These are phyloP conservation scores for Darevskia nairensis DNA, from an alignment of 2,797 vertebrate genomes.

Conservation along the genomic window DNA sequence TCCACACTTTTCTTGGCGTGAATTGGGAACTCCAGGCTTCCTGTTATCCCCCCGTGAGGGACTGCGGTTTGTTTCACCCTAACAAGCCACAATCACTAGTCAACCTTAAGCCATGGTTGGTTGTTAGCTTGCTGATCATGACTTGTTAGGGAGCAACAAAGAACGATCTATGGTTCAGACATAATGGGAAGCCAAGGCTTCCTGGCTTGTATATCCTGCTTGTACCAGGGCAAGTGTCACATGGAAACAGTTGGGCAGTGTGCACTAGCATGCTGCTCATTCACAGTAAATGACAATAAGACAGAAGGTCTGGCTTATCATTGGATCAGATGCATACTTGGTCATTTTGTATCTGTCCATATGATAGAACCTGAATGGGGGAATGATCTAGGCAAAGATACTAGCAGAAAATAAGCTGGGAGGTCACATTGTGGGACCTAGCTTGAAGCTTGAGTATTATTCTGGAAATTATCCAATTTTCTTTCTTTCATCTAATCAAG, in stretches of 20 bases:
- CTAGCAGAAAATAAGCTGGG: neutral
- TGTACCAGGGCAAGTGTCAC: neutral
- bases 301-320: neutral
- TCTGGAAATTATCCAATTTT: neutral
- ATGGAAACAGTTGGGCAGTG: neutral
- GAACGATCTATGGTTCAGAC: neutral
- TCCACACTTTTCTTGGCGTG: neutral
- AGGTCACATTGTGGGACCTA: neutral
- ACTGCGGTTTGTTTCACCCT: neutral
- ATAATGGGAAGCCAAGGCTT: neutral
- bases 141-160: neutral
- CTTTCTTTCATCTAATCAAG: neutral
- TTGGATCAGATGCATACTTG: neutral
- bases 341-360: neutral
- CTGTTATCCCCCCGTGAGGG: neutral
- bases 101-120: neutral
- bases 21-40: neutral
- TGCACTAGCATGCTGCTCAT: too few relatives aligned
- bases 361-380: neutral
- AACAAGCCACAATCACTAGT: neutral
- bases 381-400: neutral
- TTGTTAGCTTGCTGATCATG: neutral
- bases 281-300: neutral
- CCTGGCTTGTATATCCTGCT: neutral
- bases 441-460: neutral